Conservation (phyloP, 1,140 invertebrate genomes). For the Phortica variegata region DNA sequence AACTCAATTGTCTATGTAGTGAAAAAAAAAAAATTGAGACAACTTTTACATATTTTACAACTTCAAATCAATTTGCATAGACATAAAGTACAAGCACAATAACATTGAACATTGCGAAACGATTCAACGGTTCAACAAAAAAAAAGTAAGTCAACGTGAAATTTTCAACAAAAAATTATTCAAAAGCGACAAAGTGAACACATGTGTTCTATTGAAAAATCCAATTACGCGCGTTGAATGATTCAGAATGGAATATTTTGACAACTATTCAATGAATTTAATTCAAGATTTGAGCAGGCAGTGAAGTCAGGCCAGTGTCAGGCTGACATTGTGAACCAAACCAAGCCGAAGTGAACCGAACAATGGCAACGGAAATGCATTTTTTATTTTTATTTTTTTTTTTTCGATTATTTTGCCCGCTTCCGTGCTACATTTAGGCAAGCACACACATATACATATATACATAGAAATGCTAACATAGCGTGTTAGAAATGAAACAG, state of each 20-base stretch:
- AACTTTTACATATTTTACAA: too few species aligned
- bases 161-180: too few species aligned
- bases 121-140: too few species aligned
- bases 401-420: too few species aligned
- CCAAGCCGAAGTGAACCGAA: slow-evolving; percentile 11
- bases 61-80: too few species aligned
- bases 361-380: neutral
- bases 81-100: too few species aligned
- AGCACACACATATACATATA: slow-evolving; percentile 4
- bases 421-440: neutral
- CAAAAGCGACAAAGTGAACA: slow-evolving; percentile 39
- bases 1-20: too few species aligned
- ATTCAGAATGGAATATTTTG: slow-evolving; percentile 40
- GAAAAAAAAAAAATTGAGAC: too few species aligned
- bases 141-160: too few species aligned
- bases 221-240: slow-evolving; percentile 33
- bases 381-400: too few species aligned
- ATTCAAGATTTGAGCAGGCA: slow-evolving; percentile 39
- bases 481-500: slow-evolving; percentile 53
- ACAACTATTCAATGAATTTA: slow-evolving; percentile 54
- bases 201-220: slow-evolving; percentile 40
- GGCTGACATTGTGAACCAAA: slow-evolving; percentile 13
- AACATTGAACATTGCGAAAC: too few species aligned
- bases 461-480: slow-evolving; percentile 13
- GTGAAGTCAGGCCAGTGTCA: slow-evolving; percentile 1